These are phyloP conservation scores for Globia sparganii DNA, from an alignment of 2,888 invertebrate species.

Conservation along the genomic window DNA sequence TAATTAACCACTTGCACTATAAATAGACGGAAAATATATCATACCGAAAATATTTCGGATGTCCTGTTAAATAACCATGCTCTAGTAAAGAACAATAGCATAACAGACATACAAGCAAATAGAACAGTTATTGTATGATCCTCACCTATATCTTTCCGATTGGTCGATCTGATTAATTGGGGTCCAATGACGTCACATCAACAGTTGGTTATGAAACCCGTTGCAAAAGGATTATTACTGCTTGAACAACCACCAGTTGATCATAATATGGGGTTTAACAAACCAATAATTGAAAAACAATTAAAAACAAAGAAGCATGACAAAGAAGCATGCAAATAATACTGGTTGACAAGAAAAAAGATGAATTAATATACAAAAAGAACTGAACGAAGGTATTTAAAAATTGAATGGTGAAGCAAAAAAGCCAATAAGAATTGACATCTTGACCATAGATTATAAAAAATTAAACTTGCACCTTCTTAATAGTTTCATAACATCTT, in stretches of 20 bases:
- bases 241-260: constrained; percentile 48
- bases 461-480: constrained; percentile 33
- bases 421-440: constrained; percentile 13
- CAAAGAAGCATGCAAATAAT: not conserved
- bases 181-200: constrained; percentile 43
- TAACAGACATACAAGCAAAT: not conserved
- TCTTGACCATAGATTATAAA: constrained; percentile 23
- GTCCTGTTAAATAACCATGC: constrained; percentile 2
- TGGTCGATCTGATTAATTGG: constrained; percentile 42
- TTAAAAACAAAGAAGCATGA: not conserved
- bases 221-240: constrained; percentile 49
- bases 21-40: not conserved
- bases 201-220: constrained; percentile 55
- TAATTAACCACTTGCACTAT: not conserved
- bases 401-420: constrained; percentile 14
- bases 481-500: constrained; percentile 54
- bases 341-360: not conserved
- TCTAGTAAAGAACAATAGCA: not conserved
- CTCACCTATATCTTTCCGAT: constrained; percentile 48
- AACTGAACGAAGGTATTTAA: constrained; percentile 1
- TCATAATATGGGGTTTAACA: constrained; percentile 4
- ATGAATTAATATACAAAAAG: not conserved
- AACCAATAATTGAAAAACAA: not conserved
- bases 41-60: not conserved
- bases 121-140: constrained; percentile 26